Percentiles rank a stretch among this genome's conserved stretches.
phyloP scores from a whole-genome alignment of 2,888 invertebrate species.

The Gonocerus acuteangulatus region DNA sequence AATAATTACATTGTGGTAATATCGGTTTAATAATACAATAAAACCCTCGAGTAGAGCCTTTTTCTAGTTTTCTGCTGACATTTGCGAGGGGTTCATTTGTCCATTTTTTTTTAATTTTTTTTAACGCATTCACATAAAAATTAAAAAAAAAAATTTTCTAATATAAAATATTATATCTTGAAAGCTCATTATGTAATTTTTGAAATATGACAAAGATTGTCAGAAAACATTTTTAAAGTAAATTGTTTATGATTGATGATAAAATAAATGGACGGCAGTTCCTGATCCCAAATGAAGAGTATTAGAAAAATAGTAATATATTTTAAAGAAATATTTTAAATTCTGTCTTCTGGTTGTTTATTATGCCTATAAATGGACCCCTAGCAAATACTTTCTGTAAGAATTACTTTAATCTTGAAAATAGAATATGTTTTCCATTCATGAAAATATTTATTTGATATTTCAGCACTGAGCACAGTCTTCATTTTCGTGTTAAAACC shows the following conservation, averaged over 20 bases:
- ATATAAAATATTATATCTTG: neutral
- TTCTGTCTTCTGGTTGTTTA: too few relatives aligned
- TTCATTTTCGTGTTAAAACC: neutral
- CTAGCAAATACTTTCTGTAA: neutral
- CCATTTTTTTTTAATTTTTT: neutral
- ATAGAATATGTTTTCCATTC: neutral
- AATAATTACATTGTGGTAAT: too few relatives aligned
- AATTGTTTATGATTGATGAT: neutral
- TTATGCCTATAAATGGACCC: conserved; percentile 6
- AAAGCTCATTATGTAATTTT: conserved; percentile 2
- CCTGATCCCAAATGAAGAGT: conserved; percentile 14
- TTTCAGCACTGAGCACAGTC: conserved; percentile 13
- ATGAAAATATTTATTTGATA: neutral
- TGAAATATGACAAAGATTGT: neutral
- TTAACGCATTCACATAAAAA: too few relatives aligned
- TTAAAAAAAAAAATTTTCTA: neutral
- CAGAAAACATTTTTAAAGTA: neutral
- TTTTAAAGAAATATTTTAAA: neutral
- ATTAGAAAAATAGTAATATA: neutral
- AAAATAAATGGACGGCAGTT: conserved; percentile 21
- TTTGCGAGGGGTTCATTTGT: neutral
- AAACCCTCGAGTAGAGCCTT: too few relatives aligned
- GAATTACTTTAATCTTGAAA: neutral
- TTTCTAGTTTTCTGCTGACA: too few relatives aligned
- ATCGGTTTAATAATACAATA: too few relatives aligned